Percentiles rank a stretch among this genome's conserved stretches.
Evolutionary conservation across 2,888 invertebrate species (phyloP).

Genomic region (Oscheius sp.): DNA sequence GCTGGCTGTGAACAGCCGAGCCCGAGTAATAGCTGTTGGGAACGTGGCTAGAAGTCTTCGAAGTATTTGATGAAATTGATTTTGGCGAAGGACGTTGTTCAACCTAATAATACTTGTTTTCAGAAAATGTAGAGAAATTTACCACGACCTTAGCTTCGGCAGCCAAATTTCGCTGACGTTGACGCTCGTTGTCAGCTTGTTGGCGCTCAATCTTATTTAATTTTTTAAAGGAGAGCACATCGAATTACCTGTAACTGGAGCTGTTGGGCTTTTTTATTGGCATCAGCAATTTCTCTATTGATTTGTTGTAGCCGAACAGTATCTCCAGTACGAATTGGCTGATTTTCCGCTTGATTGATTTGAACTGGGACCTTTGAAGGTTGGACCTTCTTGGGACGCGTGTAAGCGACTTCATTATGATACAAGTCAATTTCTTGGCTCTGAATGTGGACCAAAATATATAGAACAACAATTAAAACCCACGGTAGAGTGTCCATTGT

Average conservation of each 20-base stretch:
- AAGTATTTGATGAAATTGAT: no score
- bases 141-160: conserved; percentile 40
- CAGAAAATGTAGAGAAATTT: no score
- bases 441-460: neutral
- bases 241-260: conserved; percentile 3
- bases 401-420: conserved; percentile 63
- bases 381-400: conserved; percentile 39
- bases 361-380: neutral
- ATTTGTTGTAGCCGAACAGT: conserved; percentile 41
- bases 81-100: no score
- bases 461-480: neutral
- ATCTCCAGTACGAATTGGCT: conserved; percentile 39
- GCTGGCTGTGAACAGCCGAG: neutral
- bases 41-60: neutral
- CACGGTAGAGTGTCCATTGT: conserved; percentile 45
- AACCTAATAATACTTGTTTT: no score
- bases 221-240: neutral
- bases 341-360: conserved; percentile 10
- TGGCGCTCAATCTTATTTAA: conserved; percentile 31
- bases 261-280: conserved; percentile 30
- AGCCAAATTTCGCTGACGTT: conserved; percentile 41
- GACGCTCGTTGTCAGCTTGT: conserved; percentile 40
- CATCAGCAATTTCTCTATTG: conserved; percentile 41
- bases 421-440: conserved; percentile 55
- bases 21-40: neutral